Evolutionary conservation across 2,797 vertebrate species (phyloP), one percentile per base, ranked within the genome.

Genomic region (Meriones psammophilus): DNA sequence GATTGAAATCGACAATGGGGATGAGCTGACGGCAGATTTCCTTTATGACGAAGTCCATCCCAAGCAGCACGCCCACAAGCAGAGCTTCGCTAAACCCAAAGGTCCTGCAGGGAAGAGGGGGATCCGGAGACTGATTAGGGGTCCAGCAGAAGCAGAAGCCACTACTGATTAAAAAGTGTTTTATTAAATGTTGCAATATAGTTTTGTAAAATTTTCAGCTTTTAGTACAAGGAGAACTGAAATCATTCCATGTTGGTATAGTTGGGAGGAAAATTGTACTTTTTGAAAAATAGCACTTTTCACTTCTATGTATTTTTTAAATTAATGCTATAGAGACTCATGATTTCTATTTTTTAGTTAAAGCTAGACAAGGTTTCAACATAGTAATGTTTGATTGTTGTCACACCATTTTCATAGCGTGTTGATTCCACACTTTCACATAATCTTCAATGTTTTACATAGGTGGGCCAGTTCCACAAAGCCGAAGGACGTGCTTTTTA

Each of bases 31-130:
- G 42, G 97, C 98, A n/a, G 99, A 99, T 66, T 99, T 99, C 97
- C 98, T 99, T 95, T 99, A 99, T 50, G 99, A 99, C 54, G 99
- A 99, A 98, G 99, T 99, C 83, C 99, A 99, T 96, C 99, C 99
- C 56, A 99, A 99, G 98, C 99, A 99, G 97, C 99, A 99, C 1
- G 99, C 99, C 36, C 99, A 99, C 98, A 99, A 99, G 96, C 99
- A 99, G 96, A 99, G 99, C 76, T 99, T 99, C 96, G 99, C 99
- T 97, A 99, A 99, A 96, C 99, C 99, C 54, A 99, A 99, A 98
- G 99, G 99, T 74, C 99, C 99, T 10, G 98, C 99, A 0, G 99
- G 99, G 54, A 99, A 99, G 97, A 99, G 99, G 93, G 99, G 99
- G 18, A 99, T 98, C n/a, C 99, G 99, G 95, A 99, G 99, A 97